These are phyloP conservation scores for Drosophila bunnanda DNA, from an alignment of 2,888 invertebrate genomes.

Conservation along the genomic window DNA sequence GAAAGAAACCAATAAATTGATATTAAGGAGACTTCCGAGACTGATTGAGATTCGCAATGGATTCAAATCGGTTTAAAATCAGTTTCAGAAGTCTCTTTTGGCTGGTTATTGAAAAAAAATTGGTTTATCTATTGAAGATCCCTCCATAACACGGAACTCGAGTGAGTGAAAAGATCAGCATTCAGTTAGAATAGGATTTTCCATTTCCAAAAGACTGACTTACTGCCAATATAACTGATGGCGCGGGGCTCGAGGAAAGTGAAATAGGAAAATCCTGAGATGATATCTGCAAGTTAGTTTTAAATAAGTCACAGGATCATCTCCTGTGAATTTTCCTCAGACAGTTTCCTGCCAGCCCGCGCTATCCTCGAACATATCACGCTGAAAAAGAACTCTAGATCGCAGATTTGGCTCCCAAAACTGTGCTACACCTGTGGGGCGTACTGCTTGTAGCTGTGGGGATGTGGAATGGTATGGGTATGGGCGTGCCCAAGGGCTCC, in stretches of 20 bases:
- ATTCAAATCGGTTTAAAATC: neutral
- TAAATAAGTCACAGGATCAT: constrained; percentile 42
- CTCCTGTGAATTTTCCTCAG: constrained; percentile 7
- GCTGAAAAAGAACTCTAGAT: constrained; percentile 42
- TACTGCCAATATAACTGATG: constrained; percentile 66
- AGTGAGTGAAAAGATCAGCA: constrained; percentile 42
- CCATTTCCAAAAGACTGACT: constrained; percentile 17
- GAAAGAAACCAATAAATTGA: constrained; percentile 34
- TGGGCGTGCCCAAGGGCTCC: constrained; percentile 32
- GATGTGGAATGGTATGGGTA: constrained; percentile 45
- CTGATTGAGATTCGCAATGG: too few species aligned
- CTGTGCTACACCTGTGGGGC: constrained; percentile 76
- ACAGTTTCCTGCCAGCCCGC: constrained; percentile 32
- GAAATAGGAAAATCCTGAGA: neutral
- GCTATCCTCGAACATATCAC: constrained; percentile 64
- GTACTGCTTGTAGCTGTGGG: constrained; percentile 64
- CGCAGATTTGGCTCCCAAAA: constrained; percentile 58
- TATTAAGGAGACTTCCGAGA: neutral
- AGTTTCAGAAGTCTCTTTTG: neutral
- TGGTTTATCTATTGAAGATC: constrained; percentile 47
- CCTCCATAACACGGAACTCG: constrained; percentile 29
- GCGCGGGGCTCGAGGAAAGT: constrained; percentile 33
- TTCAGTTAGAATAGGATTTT: neutral
- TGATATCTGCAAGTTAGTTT: constrained; percentile 16
- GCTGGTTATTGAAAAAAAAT: constrained; percentile 10